phyloP scores from a whole-genome alignment of 2,797 vertebrate species.

The Girardinus metallicus region DNA sequence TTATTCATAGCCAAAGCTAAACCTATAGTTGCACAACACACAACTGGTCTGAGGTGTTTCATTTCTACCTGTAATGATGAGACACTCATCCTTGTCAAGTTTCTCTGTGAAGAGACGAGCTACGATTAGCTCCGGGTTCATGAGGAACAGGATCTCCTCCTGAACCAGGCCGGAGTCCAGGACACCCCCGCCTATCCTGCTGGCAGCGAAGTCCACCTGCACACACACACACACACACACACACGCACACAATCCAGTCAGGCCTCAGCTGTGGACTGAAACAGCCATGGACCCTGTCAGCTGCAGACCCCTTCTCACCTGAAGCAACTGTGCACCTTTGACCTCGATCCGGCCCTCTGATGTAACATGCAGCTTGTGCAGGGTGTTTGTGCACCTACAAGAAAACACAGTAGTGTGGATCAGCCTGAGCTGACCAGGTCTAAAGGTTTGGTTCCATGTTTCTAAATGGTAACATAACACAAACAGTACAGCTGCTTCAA shows the following conservation, averaged over 20 bases:
- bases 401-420: background rate
- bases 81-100: slow-evolving; percentile 70
- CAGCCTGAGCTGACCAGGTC: background rate
- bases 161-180: slow-evolving; percentile 76
- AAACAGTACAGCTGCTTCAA: background rate
- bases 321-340: slow-evolving; percentile 70
- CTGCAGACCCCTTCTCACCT: slow-evolving; percentile 55
- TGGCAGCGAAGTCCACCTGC: slow-evolving; percentile 80
- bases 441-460: background rate
- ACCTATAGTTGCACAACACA: background rate
- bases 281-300: background rate
- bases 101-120: slow-evolving; percentile 80
- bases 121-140: slow-evolving; percentile 80
- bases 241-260: background rate
- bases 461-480: background rate
- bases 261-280: background rate
- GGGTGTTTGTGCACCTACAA: slow-evolving; percentile 33
- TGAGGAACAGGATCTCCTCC: slow-evolving; percentile 82
- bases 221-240: background rate
- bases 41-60: background rate
- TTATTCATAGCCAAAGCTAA: background rate
- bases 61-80: slow-evolving; percentile 76
- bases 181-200: slow-evolving; percentile 75
- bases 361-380: slow-evolving; percentile 63
- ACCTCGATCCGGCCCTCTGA: slow-evolving; percentile 69